Base-by-base conservation (phyloP, 2,888 invertebrate genomes). In the Venusia cambrica region DNA sequence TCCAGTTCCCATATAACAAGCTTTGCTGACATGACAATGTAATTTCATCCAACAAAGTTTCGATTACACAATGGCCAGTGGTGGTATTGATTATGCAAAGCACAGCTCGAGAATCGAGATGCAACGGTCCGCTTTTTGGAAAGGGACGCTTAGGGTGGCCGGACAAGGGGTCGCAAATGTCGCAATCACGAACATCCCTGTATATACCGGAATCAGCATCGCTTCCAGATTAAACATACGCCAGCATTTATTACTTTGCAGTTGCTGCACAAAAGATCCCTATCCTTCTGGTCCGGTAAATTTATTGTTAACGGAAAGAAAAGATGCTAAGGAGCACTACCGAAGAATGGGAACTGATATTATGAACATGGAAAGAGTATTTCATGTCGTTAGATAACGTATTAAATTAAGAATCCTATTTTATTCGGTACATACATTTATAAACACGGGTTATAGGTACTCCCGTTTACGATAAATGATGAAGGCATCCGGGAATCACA, bases 81-180 rank as follows among this genome's bases (percentile, higher is more conserved):
- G 51, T 59, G 57, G 67, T 73, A 77, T 80, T 74, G 83, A 81
- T 83, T 83, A 83, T 81, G 84, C 81, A 81, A 78, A 78, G 69
- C 67, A 63, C 54, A 61, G 59, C 57, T 56, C 51, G 57, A 64
- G 62, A 70, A 80, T 56, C 54, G 58, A 64, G 64, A 71, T 81
- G 80, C 80, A 79, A 72, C 74, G 73, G 76, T 71, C 72, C 73
- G 69, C 65, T 73, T 78, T 81, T 80, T 76, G 75, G 57, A 47
- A 64, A 66, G 67, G 73, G 71, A 61, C 54, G 44, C 42, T 15
- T 11, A 57, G 59, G 62, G 57, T 69, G 64, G 60, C 33, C 59
- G 64, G 69, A 60, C 65, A 62, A 54, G 62, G 73, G 73, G 66
- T 56, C 31, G 38, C 36, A 17, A 25, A 73, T 72, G 66, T 56